Percentiles rank a stretch among this genome's conserved stretches.
Evolutionary conservation across 2,888 invertebrate genomes (phyloP).

Genomic region (Zygaena filipendulae): DNA sequence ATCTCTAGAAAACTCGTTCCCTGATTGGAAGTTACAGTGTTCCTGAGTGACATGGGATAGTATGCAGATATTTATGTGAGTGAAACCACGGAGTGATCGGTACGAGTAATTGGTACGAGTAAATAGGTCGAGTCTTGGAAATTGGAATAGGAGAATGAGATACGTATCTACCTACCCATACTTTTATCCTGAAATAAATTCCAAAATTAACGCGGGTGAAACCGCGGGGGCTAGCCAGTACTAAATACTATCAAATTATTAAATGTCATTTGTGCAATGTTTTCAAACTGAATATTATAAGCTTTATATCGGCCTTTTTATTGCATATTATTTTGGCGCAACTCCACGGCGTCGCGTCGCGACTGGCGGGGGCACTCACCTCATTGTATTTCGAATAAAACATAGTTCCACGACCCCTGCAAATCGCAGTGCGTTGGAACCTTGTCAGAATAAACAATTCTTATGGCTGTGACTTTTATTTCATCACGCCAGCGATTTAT

Average conservation of each 20-base stretch:
- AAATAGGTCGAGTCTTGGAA: too few relatives aligned
- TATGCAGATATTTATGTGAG: too few relatives aligned
- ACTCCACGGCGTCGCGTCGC: conserved; percentile 18
- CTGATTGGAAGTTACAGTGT: too few relatives aligned
- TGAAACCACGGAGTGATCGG: too few relatives aligned
- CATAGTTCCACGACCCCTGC: conserved; percentile 19
- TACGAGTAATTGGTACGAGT: too few relatives aligned
- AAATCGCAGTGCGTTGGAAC: conserved; percentile 18
- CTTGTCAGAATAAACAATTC: conserved; percentile 20
- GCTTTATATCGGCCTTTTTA: conserved; percentile 31
- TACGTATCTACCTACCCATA: too few relatives aligned
- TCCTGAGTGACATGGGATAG: too few relatives aligned
- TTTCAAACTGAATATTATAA: conserved; percentile 14
- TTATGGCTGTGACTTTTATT: conserved; percentile 21
- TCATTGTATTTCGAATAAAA: conserved; percentile 14
- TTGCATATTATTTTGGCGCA: conserved; percentile 37
- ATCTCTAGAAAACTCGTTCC: too few relatives aligned
- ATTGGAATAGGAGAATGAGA: too few relatives aligned
- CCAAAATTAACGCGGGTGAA: too few relatives aligned
- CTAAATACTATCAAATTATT: neutral
- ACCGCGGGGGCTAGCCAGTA: too few relatives aligned
- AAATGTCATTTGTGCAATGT: conserved; percentile 3
- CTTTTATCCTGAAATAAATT: too few relatives aligned
- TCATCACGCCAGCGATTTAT: conserved; percentile 23
- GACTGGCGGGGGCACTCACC: conserved; percentile 12